These are phyloP conservation scores for Seriola quinqueradiata DNA, from an alignment of 2,113 vertebrate species.

Conservation along the genomic window DNA sequence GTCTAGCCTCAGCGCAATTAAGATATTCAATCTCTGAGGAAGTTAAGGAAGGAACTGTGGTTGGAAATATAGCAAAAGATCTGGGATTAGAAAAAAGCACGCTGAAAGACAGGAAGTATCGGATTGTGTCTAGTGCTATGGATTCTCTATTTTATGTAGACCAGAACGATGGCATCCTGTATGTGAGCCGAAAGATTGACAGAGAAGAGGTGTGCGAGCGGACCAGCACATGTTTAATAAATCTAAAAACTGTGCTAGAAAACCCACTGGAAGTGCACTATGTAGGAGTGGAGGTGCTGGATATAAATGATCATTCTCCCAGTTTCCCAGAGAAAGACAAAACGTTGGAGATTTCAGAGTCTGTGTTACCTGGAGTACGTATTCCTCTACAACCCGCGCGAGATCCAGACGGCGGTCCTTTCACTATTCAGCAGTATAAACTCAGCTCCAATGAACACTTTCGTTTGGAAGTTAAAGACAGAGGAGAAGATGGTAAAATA, in stretches of 20 bases:
- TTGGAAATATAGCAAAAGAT: constrained; percentile 81
- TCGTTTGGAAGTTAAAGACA: constrained; percentile 66
- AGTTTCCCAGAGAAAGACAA: constrained; percentile 61
- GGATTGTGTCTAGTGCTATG: constrained; percentile 66
- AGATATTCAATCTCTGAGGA: constrained; percentile 80
- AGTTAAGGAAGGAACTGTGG: constrained; percentile 65
- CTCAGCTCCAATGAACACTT: constrained; percentile 74
- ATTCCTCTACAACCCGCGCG: constrained; percentile 63
- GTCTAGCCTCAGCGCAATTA: constrained; percentile 66
- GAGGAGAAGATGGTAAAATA: constrained; percentile 67
- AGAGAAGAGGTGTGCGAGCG: constrained; percentile 77
- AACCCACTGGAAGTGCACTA: constrained; percentile 81
- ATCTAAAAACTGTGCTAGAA: constrained; percentile 80
- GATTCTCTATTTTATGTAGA: constrained; percentile 74
- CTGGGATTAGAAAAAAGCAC: constrained; percentile 73
- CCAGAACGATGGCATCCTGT: constrained; percentile 74
- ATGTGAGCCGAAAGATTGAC: constrained; percentile 73
- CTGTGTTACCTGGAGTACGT: constrained; percentile 55
- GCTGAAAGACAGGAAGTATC: constrained; percentile 65
- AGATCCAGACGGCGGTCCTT: constrained; percentile 67
- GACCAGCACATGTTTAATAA: constrained; percentile 67
- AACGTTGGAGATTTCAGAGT: constrained; percentile 74
- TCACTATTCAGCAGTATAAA: constrained; percentile 76
- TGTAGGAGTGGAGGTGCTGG: constrained; percentile 73
- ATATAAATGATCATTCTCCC: constrained; percentile 82